phyloP scores from a whole-genome alignment of 2,888 invertebrate genomes.

The Tachystola acroxantha region DNA sequence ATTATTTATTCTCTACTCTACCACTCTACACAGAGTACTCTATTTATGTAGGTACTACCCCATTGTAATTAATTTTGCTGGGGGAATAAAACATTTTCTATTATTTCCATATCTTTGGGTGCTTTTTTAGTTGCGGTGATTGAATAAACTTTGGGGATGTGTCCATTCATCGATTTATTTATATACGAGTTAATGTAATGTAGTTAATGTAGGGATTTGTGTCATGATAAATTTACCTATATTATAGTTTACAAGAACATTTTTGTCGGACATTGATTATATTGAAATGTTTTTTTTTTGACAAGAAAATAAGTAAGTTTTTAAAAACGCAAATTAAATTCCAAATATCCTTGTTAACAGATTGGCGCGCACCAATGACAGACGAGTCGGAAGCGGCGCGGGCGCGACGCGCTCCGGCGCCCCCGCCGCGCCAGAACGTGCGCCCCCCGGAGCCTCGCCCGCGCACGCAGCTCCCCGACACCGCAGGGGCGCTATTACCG shows the following conservation, averaged over 20 bases:
- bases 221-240: no score
- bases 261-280: no score
- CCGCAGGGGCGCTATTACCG: conserved; percentile 19
- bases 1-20: no score
- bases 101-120: conserved; percentile 2
- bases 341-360: conserved; percentile 33
- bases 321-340: no score
- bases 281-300: no score
- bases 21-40: no score
- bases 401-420: conserved; percentile 58
- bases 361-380: conserved; percentile 75
- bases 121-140: not conserved
- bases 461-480: conserved; percentile 28
- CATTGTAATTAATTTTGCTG: conserved; percentile 12
- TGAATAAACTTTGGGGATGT: no score
- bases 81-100: conserved; percentile 13
- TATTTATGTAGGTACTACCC: no score
- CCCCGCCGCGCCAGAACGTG: conserved; percentile 49
- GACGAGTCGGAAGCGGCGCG: conserved; percentile 68
- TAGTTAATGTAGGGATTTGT: no score
- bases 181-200: no score
- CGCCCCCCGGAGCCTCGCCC: conserved; percentile 55
- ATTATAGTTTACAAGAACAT: no score
- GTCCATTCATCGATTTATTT: no score
- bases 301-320: not conserved